Base-by-base conservation (phyloP, 2,888 invertebrate genomes). In the Drosophila formosana region DNA sequence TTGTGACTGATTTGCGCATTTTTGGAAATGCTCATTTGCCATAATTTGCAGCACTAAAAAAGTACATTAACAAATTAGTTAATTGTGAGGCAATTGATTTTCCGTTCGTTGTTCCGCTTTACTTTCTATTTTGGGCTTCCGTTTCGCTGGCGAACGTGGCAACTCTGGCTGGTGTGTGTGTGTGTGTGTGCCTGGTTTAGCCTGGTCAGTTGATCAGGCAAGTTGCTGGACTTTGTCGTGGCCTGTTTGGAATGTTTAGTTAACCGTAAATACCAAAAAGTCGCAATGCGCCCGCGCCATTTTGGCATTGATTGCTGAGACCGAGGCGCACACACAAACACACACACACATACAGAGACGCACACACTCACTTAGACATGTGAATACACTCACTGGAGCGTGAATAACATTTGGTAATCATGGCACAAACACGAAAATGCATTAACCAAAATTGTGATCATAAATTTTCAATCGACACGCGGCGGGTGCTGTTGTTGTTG, bases 371-470 rank as follows among this genome's bases (percentile, higher is more conserved):
- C 28, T 39, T 66, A 58, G 43, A 67, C 67, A 75, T 75, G 76
- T 75, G 70, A 76, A 71, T 78, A 75, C 78, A 82, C 70, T 78
- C 82, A 75, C 75, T 80, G 78, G 80, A 82, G 89, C 89, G 89
- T 86, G 90, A 89, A 90, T 90, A 90, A 89, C 90, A 90, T 89
- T 90, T 85, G 86, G 89, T 84, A 90, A 90, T 90, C 91, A 90
- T 90, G 90, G 87, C 86, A 87, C 90, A 91, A 86, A 91, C 91
- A 91, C 89, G 91, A 90, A 91, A 91, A 91, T 91, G 91, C 91
- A 91, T 91, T 91, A 91, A 91, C 91, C 88, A 91, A 91, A 91
- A 91, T 91, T 91, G 91, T 88, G 91, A 91, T 91, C 91, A 91
- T 91, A 91, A 91, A 91, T 91, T 91, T 91, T 89, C 86, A 89